Evolutionary conservation across 2,888 invertebrate genomes (phyloP).

Genomic region (Drosophila antonietae): DNA sequence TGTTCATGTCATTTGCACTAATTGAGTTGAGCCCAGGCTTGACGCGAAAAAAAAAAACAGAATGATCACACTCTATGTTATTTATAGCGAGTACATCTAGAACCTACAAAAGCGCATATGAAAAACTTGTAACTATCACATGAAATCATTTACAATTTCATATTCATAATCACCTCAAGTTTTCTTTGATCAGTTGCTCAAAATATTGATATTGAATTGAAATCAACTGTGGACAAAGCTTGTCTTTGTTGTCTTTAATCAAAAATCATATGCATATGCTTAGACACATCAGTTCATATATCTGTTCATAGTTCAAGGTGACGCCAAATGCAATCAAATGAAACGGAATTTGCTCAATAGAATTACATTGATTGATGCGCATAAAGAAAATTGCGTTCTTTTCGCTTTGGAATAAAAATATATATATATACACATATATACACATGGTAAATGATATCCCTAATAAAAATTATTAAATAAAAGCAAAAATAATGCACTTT

Average conservation of each 20-base stretch:
- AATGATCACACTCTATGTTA: not conserved
- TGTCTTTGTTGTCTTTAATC: not conserved
- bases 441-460: not conserved
- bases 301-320: slow-evolving; percentile 20
- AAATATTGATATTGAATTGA: not conserved
- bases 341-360: slow-evolving; percentile 16
- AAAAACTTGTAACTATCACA: too few relatives aligned
- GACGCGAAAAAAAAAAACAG: not conserved
- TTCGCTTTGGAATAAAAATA: not conserved
- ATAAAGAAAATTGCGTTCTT: not conserved
- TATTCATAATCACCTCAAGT: not conserved
- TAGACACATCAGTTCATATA: not conserved
- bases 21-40: not conserved
- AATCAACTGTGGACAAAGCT: not conserved
- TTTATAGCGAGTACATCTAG: not conserved
- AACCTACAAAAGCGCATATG: too few relatives aligned
- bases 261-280: not conserved
- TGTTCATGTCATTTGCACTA: slow-evolving; percentile 15
- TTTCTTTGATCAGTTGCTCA: not conserved
- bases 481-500: not conserved
- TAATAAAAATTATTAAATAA: not conserved
- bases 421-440: not conserved
- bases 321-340: not conserved
- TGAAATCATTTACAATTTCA: not conserved
- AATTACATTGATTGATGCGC: slow-evolving; percentile 15